Percentiles rank a stretch among this genome's conserved stretches.
phyloP scores from a whole-genome alignment of 2,797 vertebrate genomes.

The Cirrhinus molitorella region DNA sequence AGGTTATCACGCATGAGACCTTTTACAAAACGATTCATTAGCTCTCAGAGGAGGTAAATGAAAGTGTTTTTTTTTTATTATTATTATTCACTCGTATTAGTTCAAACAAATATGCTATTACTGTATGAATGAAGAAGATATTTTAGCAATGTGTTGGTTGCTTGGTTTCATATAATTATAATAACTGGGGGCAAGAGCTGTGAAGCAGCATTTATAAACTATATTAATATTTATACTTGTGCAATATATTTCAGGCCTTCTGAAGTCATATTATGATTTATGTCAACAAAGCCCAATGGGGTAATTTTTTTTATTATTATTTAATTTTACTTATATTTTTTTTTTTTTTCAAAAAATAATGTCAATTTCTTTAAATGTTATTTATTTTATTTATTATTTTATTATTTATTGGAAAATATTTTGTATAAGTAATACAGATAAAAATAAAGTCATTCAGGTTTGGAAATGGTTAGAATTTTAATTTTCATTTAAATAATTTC shows the following conservation, averaged over 20 bases:
- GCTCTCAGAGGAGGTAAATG: background rate
- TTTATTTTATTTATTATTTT: no score
- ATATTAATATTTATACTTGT: background rate
- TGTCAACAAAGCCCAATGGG: background rate
- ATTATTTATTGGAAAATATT: no score
- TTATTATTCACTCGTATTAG: no score
- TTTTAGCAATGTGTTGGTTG: background rate
- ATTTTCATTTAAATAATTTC: no score
- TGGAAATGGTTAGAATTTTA: no score
- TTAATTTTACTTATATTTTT: no score
- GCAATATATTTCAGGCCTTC: background rate
- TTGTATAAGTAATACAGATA: no score
- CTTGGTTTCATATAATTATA: background rate
- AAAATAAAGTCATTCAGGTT: no score
- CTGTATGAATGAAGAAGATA: background rate
- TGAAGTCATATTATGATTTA: background rate
- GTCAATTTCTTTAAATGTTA: no score
- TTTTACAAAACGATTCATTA: constrained; percentile 17
- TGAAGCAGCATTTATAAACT: background rate
- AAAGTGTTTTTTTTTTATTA: background rate
- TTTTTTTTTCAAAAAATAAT: no score
- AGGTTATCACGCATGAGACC: background rate
- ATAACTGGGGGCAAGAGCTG: background rate
- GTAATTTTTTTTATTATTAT: no score
- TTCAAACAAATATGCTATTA: no score